A percentile compares a stretch with the other conserved stretches of the same genome.
Evolutionary conservation across 2,888 invertebrate genomes (phyloP).

Genomic region (Dryocosmus kuriphilus): DNA sequence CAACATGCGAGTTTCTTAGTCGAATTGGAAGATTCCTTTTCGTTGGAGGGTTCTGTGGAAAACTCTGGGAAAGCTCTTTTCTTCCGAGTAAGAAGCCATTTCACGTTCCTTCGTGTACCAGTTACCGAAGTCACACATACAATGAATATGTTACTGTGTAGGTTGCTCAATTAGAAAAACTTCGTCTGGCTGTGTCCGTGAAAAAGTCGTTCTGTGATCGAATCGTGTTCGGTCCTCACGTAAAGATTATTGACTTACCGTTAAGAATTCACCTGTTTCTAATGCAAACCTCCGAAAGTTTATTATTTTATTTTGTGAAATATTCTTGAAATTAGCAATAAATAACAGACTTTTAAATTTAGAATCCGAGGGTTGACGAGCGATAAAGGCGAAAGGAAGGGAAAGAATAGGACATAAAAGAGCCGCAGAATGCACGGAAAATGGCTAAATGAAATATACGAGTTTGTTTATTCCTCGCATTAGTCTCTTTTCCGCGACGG

Average conservation of each 20-base stretch:
- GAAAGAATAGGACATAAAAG: slow-evolving; percentile 42
- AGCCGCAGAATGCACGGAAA: slow-evolving; percentile 46
- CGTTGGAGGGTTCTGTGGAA: slow-evolving; percentile 53
- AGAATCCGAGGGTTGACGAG: slow-evolving; percentile 27
- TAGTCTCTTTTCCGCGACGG: slow-evolving; percentile 48
- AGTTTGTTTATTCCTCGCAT: slow-evolving; percentile 60
- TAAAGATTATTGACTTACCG: slow-evolving; percentile 64
- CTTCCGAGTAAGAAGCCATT: slow-evolving; percentile 33
- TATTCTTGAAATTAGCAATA: neutral
- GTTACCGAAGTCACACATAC: slow-evolving; percentile 56
- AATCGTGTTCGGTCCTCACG: slow-evolving; percentile 55
- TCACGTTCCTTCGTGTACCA: slow-evolving; percentile 4
- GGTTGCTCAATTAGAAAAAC: slow-evolving; percentile 60
- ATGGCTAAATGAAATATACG: slow-evolving; percentile 61
- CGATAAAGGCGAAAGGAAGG: slow-evolving; percentile 42
- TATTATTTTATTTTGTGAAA: neutral
- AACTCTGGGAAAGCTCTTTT: slow-evolving; percentile 48
- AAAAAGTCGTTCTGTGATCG: slow-evolving; percentile 55
- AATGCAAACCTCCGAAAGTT: neutral
- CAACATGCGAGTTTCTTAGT: slow-evolving; percentile 66
- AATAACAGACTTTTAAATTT: slow-evolving; percentile 6
- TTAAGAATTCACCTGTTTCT: slow-evolving; percentile 9
- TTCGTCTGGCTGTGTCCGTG: slow-evolving; percentile 42
- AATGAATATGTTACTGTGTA: slow-evolving; percentile 22
- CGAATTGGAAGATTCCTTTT: slow-evolving; percentile 66